These are phyloP conservation scores for Orthonevra nobilis DNA, from an alignment of 2,888 invertebrate species.

Conservation along the genomic window DNA sequence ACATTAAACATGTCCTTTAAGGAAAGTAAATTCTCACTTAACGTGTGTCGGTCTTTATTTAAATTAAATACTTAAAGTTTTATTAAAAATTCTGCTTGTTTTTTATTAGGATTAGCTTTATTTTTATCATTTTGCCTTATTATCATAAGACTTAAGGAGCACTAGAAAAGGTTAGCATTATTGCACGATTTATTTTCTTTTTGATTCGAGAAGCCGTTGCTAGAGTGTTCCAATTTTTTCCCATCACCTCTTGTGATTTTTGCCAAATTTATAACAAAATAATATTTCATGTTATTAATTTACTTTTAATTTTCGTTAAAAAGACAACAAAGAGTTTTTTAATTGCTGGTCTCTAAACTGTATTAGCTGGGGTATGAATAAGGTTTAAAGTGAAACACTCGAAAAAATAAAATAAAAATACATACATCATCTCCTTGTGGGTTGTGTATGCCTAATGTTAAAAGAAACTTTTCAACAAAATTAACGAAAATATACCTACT, in stretches of 20 bases:
- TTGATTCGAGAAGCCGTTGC: slow-evolving; percentile 3
- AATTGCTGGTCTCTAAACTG: slow-evolving; percentile 31
- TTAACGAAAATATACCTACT: slow-evolving; percentile 23
- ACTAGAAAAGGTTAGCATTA: no score
- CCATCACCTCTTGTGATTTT: slow-evolving; percentile 41
- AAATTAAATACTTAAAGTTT: no score
- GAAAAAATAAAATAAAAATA: slow-evolving; percentile 5
- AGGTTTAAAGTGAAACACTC: background rate
- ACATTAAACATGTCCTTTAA: no score
- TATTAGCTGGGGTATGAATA: slow-evolving; percentile 24
- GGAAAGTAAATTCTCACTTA: no score
- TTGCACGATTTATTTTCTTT: no score
- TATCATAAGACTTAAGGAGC: no score
- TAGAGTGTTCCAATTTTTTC: background rate
- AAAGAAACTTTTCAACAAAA: slow-evolving; percentile 17
- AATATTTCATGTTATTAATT: background rate
- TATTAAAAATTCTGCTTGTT: no score
- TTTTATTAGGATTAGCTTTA: no score
- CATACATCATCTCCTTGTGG: slow-evolving; percentile 28
- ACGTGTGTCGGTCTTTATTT: no score
- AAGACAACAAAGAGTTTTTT: slow-evolving; percentile 2
- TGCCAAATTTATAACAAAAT: slow-evolving; percentile 1
- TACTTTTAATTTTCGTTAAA: slow-evolving; percentile 23
- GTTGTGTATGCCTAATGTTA: slow-evolving; percentile 26
- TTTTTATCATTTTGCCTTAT: no score